Evolutionary conservation across 2,797 vertebrate genomes (phyloP).

Genomic region (Eulemur rubriventer): DNA sequence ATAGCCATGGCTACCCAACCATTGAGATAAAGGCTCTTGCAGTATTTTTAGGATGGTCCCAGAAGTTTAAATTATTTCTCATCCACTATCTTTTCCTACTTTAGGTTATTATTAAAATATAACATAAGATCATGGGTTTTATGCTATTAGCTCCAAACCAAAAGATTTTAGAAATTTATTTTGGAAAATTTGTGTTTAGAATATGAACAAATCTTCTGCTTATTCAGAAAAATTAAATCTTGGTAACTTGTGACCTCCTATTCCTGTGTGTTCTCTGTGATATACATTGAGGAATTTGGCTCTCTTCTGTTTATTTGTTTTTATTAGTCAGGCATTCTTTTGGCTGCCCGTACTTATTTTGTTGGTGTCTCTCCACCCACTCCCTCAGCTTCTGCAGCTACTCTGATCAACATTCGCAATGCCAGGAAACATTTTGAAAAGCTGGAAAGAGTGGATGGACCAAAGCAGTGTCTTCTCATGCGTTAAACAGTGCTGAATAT

Average conservation of each 20-base stretch:
- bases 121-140: conserved; percentile 27
- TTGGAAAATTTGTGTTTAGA: conserved; percentile 38
- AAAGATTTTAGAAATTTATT: conserved; percentile 46
- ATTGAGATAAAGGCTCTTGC: conserved; percentile 29
- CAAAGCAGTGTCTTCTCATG: conserved; percentile 99
- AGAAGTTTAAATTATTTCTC: conserved; percentile 48
- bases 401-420: conserved; percentile 99
- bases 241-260: neutral
- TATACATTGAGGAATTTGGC: conserved; percentile 47
- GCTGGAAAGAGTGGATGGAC: conserved; percentile 98
- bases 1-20: neutral
- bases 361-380: conserved; percentile 52
- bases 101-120: conserved; percentile 42
- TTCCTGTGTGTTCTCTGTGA: conserved; percentile 32
- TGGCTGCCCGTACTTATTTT: conserved; percentile 48
- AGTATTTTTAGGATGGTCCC: neutral
- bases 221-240: conserved; percentile 52
- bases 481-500: conserved; percentile 80
- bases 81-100: conserved; percentile 21
- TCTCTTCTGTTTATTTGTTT: conserved; percentile 55
- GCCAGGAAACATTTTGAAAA: conserved; percentile 99
- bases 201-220: conserved; percentile 19
- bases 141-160: conserved; percentile 3
- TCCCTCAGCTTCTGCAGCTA: conserved; percentile 94
- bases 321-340: conserved; percentile 59